These are phyloP conservation scores for Caenorhabditis macrosperma DNA, from an alignment of 2,888 invertebrate species.

Conservation along the genomic window DNA sequence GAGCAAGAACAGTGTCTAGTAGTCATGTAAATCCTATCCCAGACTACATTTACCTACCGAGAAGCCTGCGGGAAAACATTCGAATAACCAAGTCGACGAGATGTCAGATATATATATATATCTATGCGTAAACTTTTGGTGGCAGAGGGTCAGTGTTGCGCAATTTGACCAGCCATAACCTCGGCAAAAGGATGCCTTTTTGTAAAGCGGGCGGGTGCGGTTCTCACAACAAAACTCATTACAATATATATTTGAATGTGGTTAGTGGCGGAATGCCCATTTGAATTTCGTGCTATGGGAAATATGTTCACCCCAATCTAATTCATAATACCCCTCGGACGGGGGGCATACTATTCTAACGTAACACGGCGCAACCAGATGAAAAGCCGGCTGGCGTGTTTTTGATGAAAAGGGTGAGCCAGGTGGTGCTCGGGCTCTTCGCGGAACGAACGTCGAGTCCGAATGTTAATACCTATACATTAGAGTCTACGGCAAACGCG, in stretches of 20 bases:
- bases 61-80: not conserved
- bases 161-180: constrained; percentile 44
- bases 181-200: constrained; percentile 2
- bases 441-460: not conserved
- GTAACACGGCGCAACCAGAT: constrained; percentile 33
- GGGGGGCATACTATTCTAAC: constrained; percentile 4
- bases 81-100: not conserved
- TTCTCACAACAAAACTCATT: constrained; percentile 15
- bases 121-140: constrained; percentile 33
- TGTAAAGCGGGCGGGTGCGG: constrained; percentile 29
- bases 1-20: not conserved
- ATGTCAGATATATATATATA: not conserved
- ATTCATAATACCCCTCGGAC: not conserved
- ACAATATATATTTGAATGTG: not conserved
- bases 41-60: not conserved
- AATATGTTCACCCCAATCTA: too few relatives aligned
- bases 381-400: constrained; percentile 45
- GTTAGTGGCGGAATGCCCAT: not conserved
- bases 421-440: constrained; percentile 33
- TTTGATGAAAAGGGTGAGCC: constrained; percentile 27
- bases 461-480: constrained; percentile 47
- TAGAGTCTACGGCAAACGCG: constrained; percentile 1
- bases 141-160: constrained; percentile 35
- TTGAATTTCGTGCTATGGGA: too few relatives aligned
- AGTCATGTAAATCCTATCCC: constrained; percentile 2